Conservation (phyloP, 2,113 vertebrate species). For the Amia ocellicauda region DNA sequence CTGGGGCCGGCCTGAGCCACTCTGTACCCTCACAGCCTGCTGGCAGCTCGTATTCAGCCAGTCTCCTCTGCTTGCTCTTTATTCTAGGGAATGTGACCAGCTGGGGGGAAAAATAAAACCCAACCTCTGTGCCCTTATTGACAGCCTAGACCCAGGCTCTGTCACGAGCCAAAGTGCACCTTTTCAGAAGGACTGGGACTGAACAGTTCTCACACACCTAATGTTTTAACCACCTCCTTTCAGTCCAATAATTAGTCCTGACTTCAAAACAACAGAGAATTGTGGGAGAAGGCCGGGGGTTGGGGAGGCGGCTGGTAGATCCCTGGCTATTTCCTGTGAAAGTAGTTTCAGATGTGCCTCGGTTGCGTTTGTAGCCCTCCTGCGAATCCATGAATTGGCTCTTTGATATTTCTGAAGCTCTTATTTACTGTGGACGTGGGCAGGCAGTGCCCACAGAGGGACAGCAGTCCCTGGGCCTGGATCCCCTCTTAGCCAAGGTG, state of each 20-base stretch:
- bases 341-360: constrained; percentile 24
- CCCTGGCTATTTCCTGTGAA: constrained; percentile 19
- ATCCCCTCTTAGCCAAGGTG: too few species aligned
- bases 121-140: too few species aligned
- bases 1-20: too few species aligned
- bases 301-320: neutral
- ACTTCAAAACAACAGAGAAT: constrained; percentile 11
- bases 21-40: too few species aligned
- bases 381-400: neutral
- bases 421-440: neutral
- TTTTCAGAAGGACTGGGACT: neutral
- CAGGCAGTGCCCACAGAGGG: neutral
- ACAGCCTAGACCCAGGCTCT: too few species aligned
- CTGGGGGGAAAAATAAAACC: too few species aligned
- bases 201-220: neutral
- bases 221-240: constrained; percentile 14
- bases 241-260: constrained; percentile 4
- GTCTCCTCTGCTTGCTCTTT: too few species aligned
- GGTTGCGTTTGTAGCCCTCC: constrained; percentile 1
- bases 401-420: constrained; percentile 10
- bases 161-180: too few species aligned
- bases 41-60: too few species aligned
- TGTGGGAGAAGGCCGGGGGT: neutral
- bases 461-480: too few species aligned
- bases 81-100: too few species aligned